These are phyloP conservation scores for Lasius fuliginosus DNA, from an alignment of 2,888 invertebrate species.

Conservation along the genomic window DNA sequence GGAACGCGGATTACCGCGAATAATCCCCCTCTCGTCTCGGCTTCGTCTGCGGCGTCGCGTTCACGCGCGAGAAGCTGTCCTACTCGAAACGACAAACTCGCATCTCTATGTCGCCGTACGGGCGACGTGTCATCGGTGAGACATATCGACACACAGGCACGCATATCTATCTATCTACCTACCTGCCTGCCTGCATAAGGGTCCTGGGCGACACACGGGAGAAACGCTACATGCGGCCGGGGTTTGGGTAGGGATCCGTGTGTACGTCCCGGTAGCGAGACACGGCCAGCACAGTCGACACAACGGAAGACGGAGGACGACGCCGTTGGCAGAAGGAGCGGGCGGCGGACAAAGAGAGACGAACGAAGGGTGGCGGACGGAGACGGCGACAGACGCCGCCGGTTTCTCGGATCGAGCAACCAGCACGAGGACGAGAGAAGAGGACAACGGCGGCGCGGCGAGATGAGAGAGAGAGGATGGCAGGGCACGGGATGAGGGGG, in stretches of 20 bases:
- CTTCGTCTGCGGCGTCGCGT: constrained; percentile 60
- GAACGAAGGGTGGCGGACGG: constrained; percentile 21
- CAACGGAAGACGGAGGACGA: constrained; percentile 72
- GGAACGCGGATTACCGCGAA: constrained; percentile 32
- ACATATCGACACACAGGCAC: constrained; percentile 69
- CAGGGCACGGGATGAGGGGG: constrained; percentile 12
- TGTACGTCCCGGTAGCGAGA: constrained; percentile 73
- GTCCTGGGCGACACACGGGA: constrained; percentile 69
- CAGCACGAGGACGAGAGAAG: constrained; percentile 33
- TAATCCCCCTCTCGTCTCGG: constrained; percentile 52
- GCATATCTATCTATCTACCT: constrained; percentile 57
- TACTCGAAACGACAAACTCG: constrained; percentile 59
- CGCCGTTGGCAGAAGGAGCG: constrained; percentile 59
- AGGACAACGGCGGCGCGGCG: constrained; percentile 44
- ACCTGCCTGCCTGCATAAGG: constrained; percentile 49
- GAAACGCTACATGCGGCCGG: constrained; percentile 71
- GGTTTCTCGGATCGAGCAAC: constrained; percentile 36
- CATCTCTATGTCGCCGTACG: constrained; percentile 28
- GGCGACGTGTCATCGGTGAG: constrained; percentile 39
- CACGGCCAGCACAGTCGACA: constrained; percentile 55
- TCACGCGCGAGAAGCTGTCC: constrained; percentile 59
- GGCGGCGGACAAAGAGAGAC: constrained; percentile 46
- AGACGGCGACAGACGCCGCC: constrained; percentile 59
- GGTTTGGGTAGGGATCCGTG: constrained; percentile 68
- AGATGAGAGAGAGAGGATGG: constrained; percentile 54